Conservation (phyloP, 2,888 invertebrate genomes). For the Cerastis leucographa region DNA sequence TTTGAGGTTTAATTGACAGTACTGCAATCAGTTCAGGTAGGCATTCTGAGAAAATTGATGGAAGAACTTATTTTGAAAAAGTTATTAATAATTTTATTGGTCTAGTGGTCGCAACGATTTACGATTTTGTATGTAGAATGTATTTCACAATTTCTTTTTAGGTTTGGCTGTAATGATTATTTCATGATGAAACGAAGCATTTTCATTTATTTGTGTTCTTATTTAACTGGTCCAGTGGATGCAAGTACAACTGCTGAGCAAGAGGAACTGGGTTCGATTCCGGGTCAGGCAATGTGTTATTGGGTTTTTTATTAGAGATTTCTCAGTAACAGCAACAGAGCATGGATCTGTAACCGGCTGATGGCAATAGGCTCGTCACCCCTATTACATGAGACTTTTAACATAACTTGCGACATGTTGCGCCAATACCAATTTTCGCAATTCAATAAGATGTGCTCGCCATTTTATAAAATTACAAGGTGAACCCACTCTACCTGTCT, state of each 20-base stretch:
- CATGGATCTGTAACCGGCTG: too few relatives aligned
- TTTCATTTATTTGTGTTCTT: too few relatives aligned
- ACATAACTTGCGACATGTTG: too few relatives aligned
- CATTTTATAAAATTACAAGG: neutral
- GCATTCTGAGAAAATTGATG: neutral
- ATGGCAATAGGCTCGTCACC: too few relatives aligned
- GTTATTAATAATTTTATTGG: neutral
- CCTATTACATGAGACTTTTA: too few relatives aligned
- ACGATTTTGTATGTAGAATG: too few relatives aligned
- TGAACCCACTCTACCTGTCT: constrained; percentile 12
- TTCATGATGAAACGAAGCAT: too few relatives aligned
- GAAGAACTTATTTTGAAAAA: neutral
- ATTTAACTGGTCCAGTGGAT: neutral
- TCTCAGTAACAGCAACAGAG: too few relatives aligned
- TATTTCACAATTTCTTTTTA: too few relatives aligned
- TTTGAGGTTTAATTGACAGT: constrained; percentile 20
- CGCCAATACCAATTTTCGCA: neutral
- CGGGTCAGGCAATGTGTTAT: too few relatives aligned
- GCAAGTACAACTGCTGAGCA: neutral
- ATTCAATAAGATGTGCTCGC: neutral
- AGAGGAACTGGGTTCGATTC: neutral
- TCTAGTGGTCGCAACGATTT: neutral
- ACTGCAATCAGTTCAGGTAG: constrained; percentile 5
- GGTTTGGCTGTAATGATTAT: too few relatives aligned
- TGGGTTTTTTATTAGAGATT: too few relatives aligned